Percentiles rank a stretch among this genome's conserved stretches.
These are phyloP conservation scores for Odobenus rosmarus DNA, from an alignment of 2,113 vertebrate species.

Conservation along the genomic window DNA sequence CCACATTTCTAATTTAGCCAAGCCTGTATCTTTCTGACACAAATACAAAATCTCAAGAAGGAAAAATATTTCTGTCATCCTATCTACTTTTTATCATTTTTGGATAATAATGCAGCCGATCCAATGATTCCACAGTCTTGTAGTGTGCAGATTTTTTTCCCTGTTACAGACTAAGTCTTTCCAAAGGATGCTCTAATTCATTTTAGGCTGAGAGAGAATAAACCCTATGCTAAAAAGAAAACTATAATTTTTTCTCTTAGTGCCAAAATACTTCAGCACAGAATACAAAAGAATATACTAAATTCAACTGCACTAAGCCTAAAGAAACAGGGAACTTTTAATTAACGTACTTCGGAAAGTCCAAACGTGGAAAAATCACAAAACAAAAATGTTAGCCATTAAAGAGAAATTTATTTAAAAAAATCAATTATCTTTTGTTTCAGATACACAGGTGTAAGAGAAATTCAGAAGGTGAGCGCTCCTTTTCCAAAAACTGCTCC, in stretches of 20 bases:
- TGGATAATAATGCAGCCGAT: constrained; percentile 65
- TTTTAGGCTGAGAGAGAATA: constrained; percentile 68
- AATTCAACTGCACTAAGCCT: constrained; percentile 44
- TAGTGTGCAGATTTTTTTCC: neutral
- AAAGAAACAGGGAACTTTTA: constrained; percentile 24
- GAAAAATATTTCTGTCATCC: constrained; percentile 52
- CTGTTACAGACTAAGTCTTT: constrained; percentile 70
- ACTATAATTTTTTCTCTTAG: neutral
- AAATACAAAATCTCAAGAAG: constrained; percentile 57
- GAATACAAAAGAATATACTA: constrained; percentile 51
- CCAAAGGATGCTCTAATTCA: constrained; percentile 63
- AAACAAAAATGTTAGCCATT: constrained; percentile 40
- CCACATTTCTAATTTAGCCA: constrained; percentile 55
- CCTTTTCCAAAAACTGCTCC: neutral
- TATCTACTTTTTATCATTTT: constrained; percentile 55
- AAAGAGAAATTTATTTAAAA: constrained; percentile 82
- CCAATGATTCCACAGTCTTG: constrained; percentile 50
- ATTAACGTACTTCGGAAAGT: constrained; percentile 9
- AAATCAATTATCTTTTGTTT: neutral
- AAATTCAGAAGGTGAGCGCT: constrained; percentile 20
- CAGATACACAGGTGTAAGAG: constrained; percentile 56
- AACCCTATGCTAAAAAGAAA: constrained; percentile 35
- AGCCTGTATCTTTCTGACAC: constrained; percentile 14
- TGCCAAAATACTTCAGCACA: neutral
- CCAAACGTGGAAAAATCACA: constrained; percentile 56